A percentile compares a stretch with the other conserved stretches of the same genome.
These are phyloP conservation scores for Heliothis subflexa DNA, from an alignment of 1,140 invertebrate genomes.

Conservation along the genomic window DNA sequence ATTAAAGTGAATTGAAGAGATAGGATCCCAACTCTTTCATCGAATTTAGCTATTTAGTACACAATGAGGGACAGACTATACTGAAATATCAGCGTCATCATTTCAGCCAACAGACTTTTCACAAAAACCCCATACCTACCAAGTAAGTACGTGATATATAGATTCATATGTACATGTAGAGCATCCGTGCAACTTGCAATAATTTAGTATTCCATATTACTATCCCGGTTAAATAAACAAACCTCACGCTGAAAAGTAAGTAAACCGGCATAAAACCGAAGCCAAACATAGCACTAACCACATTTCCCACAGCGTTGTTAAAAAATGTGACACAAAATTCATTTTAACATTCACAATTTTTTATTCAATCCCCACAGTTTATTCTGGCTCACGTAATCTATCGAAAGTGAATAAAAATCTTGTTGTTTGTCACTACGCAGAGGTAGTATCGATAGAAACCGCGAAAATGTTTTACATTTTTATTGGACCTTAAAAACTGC, in stretches of 20 bases:
- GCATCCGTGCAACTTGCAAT: no score
- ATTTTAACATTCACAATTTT: conserved; percentile 16
- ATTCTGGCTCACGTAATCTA: conserved; percentile 18
- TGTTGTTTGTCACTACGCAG: conserved; percentile 16
- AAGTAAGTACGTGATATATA: no score
- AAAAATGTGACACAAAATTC: conserved; percentile 5
- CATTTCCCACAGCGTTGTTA: neutral
- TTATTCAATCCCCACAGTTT: conserved; percentile 20
- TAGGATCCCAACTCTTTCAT: conserved; percentile 1
- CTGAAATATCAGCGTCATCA: neutral
- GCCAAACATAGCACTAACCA: neutral
- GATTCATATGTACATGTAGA: no score
- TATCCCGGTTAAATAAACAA: neutral
- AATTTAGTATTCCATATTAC: no score
- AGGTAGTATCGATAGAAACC: conserved; percentile 1
- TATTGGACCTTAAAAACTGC: conserved; percentile 43
- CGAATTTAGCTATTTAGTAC: neutral
- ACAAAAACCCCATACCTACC: no score
- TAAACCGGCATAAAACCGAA: neutral
- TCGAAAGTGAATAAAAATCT: conserved; percentile 30
- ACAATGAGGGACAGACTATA: neutral
- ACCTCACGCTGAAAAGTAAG: neutral
- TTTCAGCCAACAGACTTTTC: no score
- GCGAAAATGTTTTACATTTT: conserved; percentile 27
- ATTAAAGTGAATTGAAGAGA: neutral